phyloP scores from a whole-genome alignment of 2,888 invertebrate genomes.

The Stenoptilia bipunctidactyla region DNA sequence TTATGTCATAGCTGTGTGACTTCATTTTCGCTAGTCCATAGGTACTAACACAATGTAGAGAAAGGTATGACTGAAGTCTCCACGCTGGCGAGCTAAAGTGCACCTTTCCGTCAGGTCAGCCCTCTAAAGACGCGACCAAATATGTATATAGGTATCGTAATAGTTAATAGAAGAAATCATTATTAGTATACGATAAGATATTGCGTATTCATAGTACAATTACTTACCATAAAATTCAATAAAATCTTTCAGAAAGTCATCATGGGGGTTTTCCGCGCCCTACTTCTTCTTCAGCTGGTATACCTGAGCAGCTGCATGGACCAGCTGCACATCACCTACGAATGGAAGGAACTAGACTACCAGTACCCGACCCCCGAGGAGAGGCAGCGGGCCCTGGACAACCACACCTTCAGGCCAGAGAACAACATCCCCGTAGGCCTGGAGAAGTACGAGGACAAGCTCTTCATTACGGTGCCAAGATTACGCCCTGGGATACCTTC shows the following conservation, averaged over 20 bases:
- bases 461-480: constrained; percentile 81
- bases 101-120: too few relatives aligned
- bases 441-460: constrained; percentile 76
- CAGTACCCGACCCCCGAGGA: constrained; percentile 71
- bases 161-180: too few relatives aligned
- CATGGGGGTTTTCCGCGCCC: constrained; percentile 42
- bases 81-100: too few relatives aligned
- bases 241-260: constrained; percentile 28
- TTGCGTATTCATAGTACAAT: too few relatives aligned
- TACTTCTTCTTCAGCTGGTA: constrained; percentile 43
- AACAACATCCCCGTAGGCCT: constrained; percentile 82
- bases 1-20: too few relatives aligned
- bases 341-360: constrained; percentile 82
- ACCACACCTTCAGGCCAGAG: constrained; percentile 74
- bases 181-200: too few relatives aligned
- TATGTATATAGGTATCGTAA: too few relatives aligned
- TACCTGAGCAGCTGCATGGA: constrained; percentile 66
- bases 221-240: too few relatives aligned
- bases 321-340: constrained; percentile 76
- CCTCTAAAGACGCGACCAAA: too few relatives aligned
- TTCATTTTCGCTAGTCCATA: too few relatives aligned
- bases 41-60: too few relatives aligned
- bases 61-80: too few relatives aligned
- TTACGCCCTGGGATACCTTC: constrained; percentile 83
- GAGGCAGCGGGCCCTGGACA: constrained; percentile 70